Base-by-base conservation (phyloP, 2,113 vertebrate genomes). In the Larimichthys crocea region DNA sequence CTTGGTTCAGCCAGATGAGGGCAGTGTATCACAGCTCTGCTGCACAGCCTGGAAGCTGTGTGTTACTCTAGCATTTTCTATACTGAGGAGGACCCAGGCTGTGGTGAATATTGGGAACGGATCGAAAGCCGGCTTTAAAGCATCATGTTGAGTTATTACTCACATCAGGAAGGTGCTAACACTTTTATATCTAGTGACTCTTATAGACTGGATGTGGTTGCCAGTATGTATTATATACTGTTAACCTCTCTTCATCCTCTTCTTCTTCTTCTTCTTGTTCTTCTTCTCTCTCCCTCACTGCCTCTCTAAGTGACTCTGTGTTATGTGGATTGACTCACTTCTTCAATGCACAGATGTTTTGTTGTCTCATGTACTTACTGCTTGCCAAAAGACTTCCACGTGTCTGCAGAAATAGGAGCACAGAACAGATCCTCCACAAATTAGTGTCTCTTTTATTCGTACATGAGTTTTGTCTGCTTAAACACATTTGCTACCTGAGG, bases 1-100 rank as follows among this genome's bases (percentile, higher is more conserved):
- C 88, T 52, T 3, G 10, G 29, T 86, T 72, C 9, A 10, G 3
- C 90, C 92, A 92, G 88, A 77, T 44, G 92, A 90, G 84, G 86
- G 91, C 91, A 89, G 90, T 89, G 68, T 64, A 49, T 62, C 71
- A 79, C 82, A 89, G 52, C 72, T 77, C 77, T 83, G 68, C 17
- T 44, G 31, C 60, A 19, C 59, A 69, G 74, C 65, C 9, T 22
- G 4, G 3, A 9, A 20, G 15, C 9, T 14, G 11, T 5, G 14
- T 24, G 62, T 5, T 42, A 7, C 40, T 57, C n/a, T 44, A 48
- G 22, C 68, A 74, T 46, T 74, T 53, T 35, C 31, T 42, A 10
- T 19, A 66, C 44, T 15, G 63, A 75, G 48, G 29, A 83, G 46
- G 29, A n/a, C 35, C 31, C 42, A 65, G 81, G 66, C 81, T 42